Conservation (phyloP, 2,888 invertebrate species). For the Hypercompe scribonia region DNA sequence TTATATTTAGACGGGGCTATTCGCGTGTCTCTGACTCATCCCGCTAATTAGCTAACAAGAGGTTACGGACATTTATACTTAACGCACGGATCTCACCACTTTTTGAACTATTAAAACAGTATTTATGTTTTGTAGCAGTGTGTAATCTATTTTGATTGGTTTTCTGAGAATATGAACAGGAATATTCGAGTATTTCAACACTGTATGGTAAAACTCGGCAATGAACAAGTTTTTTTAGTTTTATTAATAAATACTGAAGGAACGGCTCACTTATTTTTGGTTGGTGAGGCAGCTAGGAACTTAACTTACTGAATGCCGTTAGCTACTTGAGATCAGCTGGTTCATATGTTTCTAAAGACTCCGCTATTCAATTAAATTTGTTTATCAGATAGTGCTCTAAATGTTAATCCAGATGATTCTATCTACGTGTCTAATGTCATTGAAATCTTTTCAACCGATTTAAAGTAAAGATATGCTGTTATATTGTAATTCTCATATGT, state of each 20-base stretch:
- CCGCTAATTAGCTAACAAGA: slow-evolving; percentile 17
- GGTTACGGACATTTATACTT: slow-evolving; percentile 30
- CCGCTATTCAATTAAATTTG: neutral
- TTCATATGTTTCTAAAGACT: neutral
- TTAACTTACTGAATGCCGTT: neutral
- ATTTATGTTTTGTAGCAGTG: slow-evolving; percentile 10
- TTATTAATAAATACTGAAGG: neutral
- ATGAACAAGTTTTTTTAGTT: neutral
- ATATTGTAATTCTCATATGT: no score
- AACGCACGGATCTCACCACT: slow-evolving; percentile 25
- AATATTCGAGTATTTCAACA: slow-evolving; percentile 2
- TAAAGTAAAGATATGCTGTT: no score
- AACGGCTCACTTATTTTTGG: neutral
- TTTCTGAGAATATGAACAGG: slow-evolving; percentile 12
- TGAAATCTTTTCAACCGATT: neutral
- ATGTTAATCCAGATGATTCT: neutral
- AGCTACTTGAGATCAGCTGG: neutral
- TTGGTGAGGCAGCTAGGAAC: neutral
- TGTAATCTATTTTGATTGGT: slow-evolving; percentile 2
- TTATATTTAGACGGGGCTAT: slow-evolving; percentile 52
- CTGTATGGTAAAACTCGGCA: neutral
- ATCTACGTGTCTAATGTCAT: neutral
- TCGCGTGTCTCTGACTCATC: slow-evolving; percentile 51
- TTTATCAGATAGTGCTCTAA: neutral
- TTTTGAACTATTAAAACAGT: slow-evolving; percentile 7